Evolutionary conservation across 2,888 invertebrate genomes (phyloP).

Genomic region (Seladonia tumulorum): DNA sequence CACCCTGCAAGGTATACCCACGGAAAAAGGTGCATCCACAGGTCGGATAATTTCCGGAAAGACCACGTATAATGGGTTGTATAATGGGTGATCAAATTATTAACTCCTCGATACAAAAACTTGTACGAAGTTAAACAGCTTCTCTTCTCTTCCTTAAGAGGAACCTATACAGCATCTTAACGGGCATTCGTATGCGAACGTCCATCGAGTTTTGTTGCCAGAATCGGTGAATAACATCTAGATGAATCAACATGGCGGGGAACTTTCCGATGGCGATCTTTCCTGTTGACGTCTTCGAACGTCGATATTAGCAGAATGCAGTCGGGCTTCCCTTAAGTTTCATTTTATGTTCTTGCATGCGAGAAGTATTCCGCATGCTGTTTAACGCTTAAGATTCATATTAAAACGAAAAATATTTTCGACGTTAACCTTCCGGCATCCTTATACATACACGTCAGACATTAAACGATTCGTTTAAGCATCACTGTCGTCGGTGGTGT

Average conservation of each 20-base stretch:
- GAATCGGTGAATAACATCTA: slow-evolving; percentile 32
- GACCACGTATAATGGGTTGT: no score
- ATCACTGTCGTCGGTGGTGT: background rate
- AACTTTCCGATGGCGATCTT: background rate
- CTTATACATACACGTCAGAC: background rate
- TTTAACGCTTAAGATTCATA: background rate
- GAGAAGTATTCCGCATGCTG: background rate
- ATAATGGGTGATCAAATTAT: no score
- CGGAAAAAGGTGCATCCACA: no score
- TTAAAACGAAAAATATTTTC: background rate
- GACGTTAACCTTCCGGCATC: background rate
- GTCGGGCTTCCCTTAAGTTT: background rate
- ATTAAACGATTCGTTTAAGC: background rate
- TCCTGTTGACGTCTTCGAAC: slow-evolving; percentile 2
- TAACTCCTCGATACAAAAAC: background rate
- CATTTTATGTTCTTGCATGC: background rate
- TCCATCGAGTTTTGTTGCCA: background rate
- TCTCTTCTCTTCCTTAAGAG: background rate
- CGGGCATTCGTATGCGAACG: background rate
- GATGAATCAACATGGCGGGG: background rate
- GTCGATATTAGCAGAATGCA: background rate
- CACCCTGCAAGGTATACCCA: no score
- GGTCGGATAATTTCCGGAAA: no score
- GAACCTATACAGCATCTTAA: background rate
- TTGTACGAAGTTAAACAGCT: background rate